phyloP scores from a whole-genome alignment of 2,113 vertebrate species.

The Brachyistius frenatus region DNA sequence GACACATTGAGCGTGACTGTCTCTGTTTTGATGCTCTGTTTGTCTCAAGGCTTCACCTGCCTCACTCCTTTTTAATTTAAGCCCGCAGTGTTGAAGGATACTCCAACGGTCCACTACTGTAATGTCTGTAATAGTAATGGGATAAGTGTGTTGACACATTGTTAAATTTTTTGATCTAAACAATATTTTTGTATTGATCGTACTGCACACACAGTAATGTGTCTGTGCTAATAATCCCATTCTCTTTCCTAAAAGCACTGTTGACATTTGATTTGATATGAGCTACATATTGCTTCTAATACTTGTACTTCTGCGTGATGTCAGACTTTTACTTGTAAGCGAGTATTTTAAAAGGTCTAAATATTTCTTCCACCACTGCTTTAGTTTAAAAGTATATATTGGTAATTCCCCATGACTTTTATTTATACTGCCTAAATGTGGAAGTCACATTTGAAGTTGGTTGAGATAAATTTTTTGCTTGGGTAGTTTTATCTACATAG shows the following conservation, averaged over 20 bases:
- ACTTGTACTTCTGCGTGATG: neutral
- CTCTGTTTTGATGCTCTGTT: constrained; percentile 44
- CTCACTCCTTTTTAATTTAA: constrained; percentile 34
- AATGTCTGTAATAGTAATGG: neutral
- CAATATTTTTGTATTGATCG: no score
- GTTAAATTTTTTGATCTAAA: no score
- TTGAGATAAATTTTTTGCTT: no score
- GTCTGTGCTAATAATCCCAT: neutral
- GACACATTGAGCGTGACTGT: constrained; percentile 66
- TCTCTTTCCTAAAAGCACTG: neutral
- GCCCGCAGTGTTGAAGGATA: constrained; percentile 39
- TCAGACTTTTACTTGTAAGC: neutral
- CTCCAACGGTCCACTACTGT: constrained; percentile 6
- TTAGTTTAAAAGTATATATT: no score
- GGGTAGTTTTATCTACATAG: no score
- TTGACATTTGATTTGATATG: neutral
- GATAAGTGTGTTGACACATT: neutral
- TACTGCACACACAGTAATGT: no score
- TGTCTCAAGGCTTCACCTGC: constrained; percentile 44
- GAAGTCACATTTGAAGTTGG: no score
- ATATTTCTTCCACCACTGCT: no score
- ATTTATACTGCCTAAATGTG: no score
- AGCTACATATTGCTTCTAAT: neutral
- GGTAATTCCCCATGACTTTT: no score
- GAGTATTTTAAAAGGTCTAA: neutral